Conservation (phyloP, 1,140 invertebrate genomes). For the Achatina immaculata region DNA sequence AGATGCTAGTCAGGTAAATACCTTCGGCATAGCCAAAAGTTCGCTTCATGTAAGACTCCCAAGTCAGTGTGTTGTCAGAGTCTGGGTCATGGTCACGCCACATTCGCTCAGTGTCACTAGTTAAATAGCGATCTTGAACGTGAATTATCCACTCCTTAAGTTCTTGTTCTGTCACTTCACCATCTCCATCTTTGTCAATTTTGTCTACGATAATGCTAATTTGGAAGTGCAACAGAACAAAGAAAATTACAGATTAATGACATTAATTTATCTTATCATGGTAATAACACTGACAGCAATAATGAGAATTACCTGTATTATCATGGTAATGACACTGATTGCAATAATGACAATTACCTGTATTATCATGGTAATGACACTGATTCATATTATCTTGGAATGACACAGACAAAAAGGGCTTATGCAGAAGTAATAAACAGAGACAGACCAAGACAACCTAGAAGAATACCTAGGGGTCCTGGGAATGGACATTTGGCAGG, state of each 20-base stretch:
- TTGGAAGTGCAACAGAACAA: slow-evolving; percentile 39
- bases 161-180: slow-evolving; percentile 87
- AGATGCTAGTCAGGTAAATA: slow-evolving; percentile 44
- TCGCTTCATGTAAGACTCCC: slow-evolving; percentile 86
- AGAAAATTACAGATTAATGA: not conserved
- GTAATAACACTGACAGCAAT: too few species aligned
- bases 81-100: slow-evolving; percentile 93
- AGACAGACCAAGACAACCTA: too few species aligned
- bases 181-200: slow-evolving; percentile 91
- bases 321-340: too few species aligned
- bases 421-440: too few species aligned
- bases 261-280: not conserved
- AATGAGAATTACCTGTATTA: too few species aligned
- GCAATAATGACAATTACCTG: too few species aligned
- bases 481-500: too few species aligned
- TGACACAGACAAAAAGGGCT: too few species aligned
- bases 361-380: too few species aligned
- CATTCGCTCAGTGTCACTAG: slow-evolving; percentile 90
- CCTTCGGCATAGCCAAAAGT: slow-evolving; percentile 90
- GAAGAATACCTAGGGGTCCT: too few species aligned
- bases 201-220: slow-evolving; percentile 92
- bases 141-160: slow-evolving; percentile 96
- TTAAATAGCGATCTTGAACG: slow-evolving; percentile 91
- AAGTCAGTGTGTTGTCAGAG: slow-evolving; percentile 80
- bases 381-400: too few species aligned